Base-by-base conservation (phyloP, 2,113 vertebrate species). In the Peromyscus californicus region DNA sequence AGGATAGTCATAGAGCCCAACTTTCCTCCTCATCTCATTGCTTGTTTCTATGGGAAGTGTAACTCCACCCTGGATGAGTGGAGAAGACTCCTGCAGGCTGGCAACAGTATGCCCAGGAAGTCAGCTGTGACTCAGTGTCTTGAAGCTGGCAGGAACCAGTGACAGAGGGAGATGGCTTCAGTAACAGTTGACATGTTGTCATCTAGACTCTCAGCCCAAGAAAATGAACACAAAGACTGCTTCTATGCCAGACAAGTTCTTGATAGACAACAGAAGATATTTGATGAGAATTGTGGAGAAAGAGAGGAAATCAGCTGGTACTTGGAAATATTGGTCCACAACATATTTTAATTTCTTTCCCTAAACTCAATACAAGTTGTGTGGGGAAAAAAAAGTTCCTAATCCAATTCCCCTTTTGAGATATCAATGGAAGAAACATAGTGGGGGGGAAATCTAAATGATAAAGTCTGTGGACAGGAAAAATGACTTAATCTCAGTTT, bases 361-460 rank as follows among this genome's bases (percentile, higher is more conserved):
- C 59, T 82, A 61, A 96, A 21, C 59, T 51, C 61, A 95, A 84
- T 63, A 82, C 3, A 51, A 75, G 61, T 91, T 80, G 36, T 88
- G 92, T 92, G 69, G 65, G 6, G 91, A 83, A 85, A 78, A 5
- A 95, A 90, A 88, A 82, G 5, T 79, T 91, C 36, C 54, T 78
- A 89, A 63, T 39, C 48, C 21, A 92, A 7, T 82, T 19, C 26
- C 16, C 3, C 80, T 92, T 92, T 61, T 82, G 19, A 82, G n/a
- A 75, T 84, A 6, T 4, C 51, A 95, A 45, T 54, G 83, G 67
- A 94, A 7, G 21, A 54, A 79, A 76, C 4, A 26, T 0, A 59
- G 54, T 11, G 6, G 95, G 91, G 91, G 95, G 91, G 39, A 4
- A 80, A 87, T 93, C 70, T 80, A 96, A 84, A 85, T 90, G 61